Percentiles rank a stretch among this genome's conserved stretches.
phyloP scores from a whole-genome alignment of 2,888 invertebrate species.

The Caradrina kadenii region DNA sequence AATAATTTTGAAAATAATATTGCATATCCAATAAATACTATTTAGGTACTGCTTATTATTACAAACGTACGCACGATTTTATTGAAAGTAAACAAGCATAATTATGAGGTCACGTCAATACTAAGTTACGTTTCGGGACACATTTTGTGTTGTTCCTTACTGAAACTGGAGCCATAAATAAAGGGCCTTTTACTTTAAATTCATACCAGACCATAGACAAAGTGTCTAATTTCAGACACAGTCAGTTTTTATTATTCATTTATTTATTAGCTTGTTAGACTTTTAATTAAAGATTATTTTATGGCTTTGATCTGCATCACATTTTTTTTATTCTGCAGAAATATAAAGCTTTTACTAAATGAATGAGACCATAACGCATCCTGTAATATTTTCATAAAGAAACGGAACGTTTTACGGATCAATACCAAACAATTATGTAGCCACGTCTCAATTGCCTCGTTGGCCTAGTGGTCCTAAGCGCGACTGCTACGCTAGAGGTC shows the following conservation, averaged over 20 bases:
- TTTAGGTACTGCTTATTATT: neutral
- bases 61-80: neutral
- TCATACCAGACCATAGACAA: neutral
- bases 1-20: neutral
- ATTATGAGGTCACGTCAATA: neutral
- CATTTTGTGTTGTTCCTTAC: neutral
- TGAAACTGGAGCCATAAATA: neutral
- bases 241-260: neutral
- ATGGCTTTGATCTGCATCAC: no score
- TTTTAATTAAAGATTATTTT: neutral
- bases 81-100: no score
- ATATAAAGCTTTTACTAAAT: no score
- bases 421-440: neutral
- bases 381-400: neutral
- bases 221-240: neutral
- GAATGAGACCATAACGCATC: no score
- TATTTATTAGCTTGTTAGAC: neutral
- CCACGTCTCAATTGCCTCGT: no score
- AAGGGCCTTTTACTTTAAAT: no score
- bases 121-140: neutral
- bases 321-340: no score
- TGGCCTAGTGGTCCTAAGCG: no score
- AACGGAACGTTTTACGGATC: conserved; percentile 10
- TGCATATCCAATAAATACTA: neutral
- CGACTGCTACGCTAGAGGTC: no score